A percentile compares a stretch with the other conserved stretches of the same genome.
phyloP scores from a whole-genome alignment of 2,113 vertebrate genomes.

The Apodemus sylvaticus region DNA sequence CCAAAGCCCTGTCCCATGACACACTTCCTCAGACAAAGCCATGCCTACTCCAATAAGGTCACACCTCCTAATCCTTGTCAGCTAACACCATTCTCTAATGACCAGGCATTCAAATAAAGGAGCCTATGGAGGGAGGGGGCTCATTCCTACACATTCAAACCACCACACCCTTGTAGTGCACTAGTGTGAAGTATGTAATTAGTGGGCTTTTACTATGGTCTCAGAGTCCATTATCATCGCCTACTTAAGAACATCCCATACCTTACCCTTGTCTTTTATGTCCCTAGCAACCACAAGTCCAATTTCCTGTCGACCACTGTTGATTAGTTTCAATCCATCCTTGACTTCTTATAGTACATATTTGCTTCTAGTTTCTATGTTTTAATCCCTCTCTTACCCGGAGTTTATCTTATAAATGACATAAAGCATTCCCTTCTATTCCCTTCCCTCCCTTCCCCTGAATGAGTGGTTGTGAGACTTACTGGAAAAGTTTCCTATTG shows the following conservation, averaged over 20 bases:
- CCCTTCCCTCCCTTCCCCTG: background rate
- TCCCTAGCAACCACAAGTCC: background rate
- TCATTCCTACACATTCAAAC: background rate
- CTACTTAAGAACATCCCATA: background rate
- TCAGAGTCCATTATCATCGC: background rate
- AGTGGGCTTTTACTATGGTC: background rate
- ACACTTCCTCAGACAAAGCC: background rate
- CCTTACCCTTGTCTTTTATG: background rate
- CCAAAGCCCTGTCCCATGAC: background rate
- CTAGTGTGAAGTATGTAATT: background rate
- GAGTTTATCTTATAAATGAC: background rate
- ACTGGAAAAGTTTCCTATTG: background rate
- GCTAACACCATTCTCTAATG: background rate
- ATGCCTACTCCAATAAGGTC: background rate
- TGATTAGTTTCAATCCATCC: background rate
- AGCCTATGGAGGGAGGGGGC: background rate
- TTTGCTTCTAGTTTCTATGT: background rate
- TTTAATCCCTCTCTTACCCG: background rate
- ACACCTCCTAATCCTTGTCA: background rate
- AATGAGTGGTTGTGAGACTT: background rate
- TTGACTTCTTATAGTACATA: background rate
- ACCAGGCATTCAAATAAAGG: background rate
- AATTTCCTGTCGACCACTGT: background rate
- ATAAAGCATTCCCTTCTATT: background rate
- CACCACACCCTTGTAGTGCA: background rate